Evolutionary conservation across 2,888 invertebrate species (phyloP).

Genomic region (Epistrophe grossulariae): DNA sequence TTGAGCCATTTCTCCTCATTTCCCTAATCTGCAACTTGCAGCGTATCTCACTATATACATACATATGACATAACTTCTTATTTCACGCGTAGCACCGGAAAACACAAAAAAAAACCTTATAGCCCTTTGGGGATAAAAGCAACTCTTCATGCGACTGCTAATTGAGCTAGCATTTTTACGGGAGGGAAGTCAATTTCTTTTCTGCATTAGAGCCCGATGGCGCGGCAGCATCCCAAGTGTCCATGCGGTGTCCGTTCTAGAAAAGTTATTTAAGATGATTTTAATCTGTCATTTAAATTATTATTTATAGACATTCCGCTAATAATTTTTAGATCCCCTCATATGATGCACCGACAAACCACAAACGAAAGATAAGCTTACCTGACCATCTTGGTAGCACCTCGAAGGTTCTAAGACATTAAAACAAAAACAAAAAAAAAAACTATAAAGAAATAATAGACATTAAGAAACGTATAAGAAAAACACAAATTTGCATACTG

Average conservation of each 20-base stretch:
- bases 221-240: too few species aligned
- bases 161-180: slow-evolving; percentile 50
- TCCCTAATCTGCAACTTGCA: slow-evolving; percentile 41
- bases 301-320: slow-evolving; percentile 65
- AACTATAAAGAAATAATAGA: slow-evolving; percentile 25
- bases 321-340: slow-evolving; percentile 52
- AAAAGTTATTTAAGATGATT: slow-evolving; percentile 62
- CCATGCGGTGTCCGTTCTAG: not conserved
- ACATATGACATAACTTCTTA: slow-evolving; percentile 1
- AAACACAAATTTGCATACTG: slow-evolving; percentile 8
- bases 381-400: slow-evolving; percentile 61
- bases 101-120: slow-evolving; percentile 43
- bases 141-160: slow-evolving; percentile 6
- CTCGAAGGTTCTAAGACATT: slow-evolving; percentile 44
- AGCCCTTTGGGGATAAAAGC: not conserved
- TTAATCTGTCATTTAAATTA: slow-evolving; percentile 72
- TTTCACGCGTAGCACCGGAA: slow-evolving; percentile 30
- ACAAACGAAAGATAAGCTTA: slow-evolving; percentile 53
- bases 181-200: slow-evolving; percentile 15
- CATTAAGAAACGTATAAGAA: slow-evolving; percentile 9
- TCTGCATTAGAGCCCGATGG: not conserved
- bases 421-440: slow-evolving; percentile 20
- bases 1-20: slow-evolving; percentile 64
- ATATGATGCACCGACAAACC: slow-evolving; percentile 26
- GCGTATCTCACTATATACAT: not conserved